Base-by-base conservation (phyloP, 2,113 vertebrate species). In the Suricata suricatta region DNA sequence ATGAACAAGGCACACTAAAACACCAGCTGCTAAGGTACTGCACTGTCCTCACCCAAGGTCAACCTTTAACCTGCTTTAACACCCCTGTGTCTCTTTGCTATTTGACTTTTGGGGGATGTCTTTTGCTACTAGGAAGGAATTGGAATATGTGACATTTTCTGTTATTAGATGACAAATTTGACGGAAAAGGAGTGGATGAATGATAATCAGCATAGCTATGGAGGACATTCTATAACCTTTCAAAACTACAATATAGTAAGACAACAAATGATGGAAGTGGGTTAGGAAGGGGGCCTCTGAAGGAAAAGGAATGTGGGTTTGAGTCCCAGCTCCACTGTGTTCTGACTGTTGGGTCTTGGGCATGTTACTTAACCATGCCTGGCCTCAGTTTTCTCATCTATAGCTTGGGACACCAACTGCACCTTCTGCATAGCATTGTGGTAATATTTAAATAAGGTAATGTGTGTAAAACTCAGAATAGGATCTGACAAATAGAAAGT, bases 1-100 rank as follows among this genome's bases (percentile, higher is more conserved):
- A 90, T 71, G 50, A 96, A 93, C 29, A 81, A 90, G 76, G 84
- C 94, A 54, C n/a, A 95, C 64, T 84, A 79, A 88, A 83, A 72
- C 81, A 44, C 44, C 86, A 89, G 85, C 76, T 74, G 83, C 68
- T 69, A 64, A n/a, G 21, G 47, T 38, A 66, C 5, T n/a, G 35
- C 63, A 64, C 74, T 44, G 14, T 41, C n/a, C 50, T 89, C 66
- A 15, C 44, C 33, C 6, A 79, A 72, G 93, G 76, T 69, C 63
- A 77, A 88, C 41, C 33, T 95, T 7, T n/a, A 82, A 95, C 90
- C 4, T 52, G 35, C 25, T 47, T 47, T 80, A 14, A 57, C 14
- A 60, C 33, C 11, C 57, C 21, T 68, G n/a, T 9, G 82, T 80
- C 38, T 88, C 64, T 83, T 47, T 86, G 72, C 35, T 68, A 29